phyloP scores from a whole-genome alignment of 92 coral and sea anemone species.

The Zoanthus sociatus region DNA sequence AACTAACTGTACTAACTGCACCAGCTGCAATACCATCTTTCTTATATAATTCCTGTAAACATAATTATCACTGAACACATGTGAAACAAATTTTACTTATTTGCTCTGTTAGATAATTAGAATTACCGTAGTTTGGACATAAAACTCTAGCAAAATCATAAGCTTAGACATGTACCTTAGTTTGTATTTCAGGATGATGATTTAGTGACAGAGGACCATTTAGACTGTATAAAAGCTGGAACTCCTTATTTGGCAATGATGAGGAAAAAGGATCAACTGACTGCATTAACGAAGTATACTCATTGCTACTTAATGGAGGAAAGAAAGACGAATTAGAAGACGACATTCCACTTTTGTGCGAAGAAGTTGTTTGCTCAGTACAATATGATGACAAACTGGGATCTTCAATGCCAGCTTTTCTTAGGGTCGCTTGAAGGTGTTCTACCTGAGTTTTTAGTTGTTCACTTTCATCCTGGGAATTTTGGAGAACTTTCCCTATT shows the following conservation, averaged over 20 bases:
- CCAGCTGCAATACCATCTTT: too few relatives aligned
- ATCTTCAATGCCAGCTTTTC: conserved; percentile 48
- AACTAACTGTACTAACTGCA: too few relatives aligned
- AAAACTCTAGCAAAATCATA: too few relatives aligned
- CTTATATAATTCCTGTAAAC: too few relatives aligned
- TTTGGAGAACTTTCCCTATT: conserved; percentile 86
- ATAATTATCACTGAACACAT: too few relatives aligned
- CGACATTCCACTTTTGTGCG: conserved; percentile 10
- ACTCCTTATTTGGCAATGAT: conserved; percentile 16
- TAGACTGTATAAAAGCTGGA: conserved; percentile 28
- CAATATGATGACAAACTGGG: conserved; percentile 21
- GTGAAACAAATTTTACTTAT: too few relatives aligned
- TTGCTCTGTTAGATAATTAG: too few relatives aligned
- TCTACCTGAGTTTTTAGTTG: conserved; percentile 70
- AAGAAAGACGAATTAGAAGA: not conserved
- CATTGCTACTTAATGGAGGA: not conserved
- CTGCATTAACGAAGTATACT: not conserved
- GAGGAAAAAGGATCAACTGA: conserved; percentile 38
- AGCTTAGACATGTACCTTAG: not conserved
- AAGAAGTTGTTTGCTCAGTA: conserved; percentile 26
- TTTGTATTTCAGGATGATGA: conserved; percentile 8
- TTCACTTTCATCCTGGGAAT: conserved; percentile 75
- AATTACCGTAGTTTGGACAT: too few relatives aligned
- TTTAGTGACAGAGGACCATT: not conserved
- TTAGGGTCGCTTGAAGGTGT: conserved; percentile 49